Evolutionary conservation across 1,140 invertebrate genomes (phyloP), one percentile per base, ranked within the genome.

Genomic region (Megalopta genalis): DNA sequence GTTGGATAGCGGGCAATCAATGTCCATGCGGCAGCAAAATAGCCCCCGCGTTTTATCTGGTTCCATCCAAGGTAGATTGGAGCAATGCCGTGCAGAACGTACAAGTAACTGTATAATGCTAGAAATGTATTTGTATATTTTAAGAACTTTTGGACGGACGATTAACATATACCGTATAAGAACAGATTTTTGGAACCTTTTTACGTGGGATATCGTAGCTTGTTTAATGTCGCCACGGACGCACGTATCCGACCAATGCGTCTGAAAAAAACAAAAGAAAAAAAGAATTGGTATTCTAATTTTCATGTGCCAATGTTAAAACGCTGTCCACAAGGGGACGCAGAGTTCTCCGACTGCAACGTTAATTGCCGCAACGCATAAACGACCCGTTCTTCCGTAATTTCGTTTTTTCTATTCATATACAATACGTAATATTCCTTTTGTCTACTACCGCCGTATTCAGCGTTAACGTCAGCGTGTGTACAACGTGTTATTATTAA

Each of bases 71-170:
- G 92, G 96, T 98, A 62, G 97, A 98, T 89, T 96, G 96, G 93
- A 96, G 96, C 73, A 97, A 97, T 90, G 95, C 96, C 70, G 96
- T 98, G 54, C 96, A 97, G 90, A 98, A 97, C 90, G 95, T 98
- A 76, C 96, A 97, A 92, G 94, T 95, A 49, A 97, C 97, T 23
- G 94, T 97, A 85, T 97, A 95, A 60, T 86, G 83, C 23, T 69
- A 54, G 25, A n/a, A 49, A 52, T 21, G 68, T 76, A 82, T 63
- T 46, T 71, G 3, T 66, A 39, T 60, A 64, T 46, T 57, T n/a
- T 27, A 71, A 77, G 49, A 62, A 63, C 64, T 79, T 71, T 73
- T 85, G 80, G 80, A 85, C 77, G 83, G 74, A 82, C 57, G 21
- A 80, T 66, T 69, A 73, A 52, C 7, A 70, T 52, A 52, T 52